These are phyloP conservation scores for Scatophagus argus DNA, from an alignment of 2,113 vertebrate genomes.

Conservation along the genomic window DNA sequence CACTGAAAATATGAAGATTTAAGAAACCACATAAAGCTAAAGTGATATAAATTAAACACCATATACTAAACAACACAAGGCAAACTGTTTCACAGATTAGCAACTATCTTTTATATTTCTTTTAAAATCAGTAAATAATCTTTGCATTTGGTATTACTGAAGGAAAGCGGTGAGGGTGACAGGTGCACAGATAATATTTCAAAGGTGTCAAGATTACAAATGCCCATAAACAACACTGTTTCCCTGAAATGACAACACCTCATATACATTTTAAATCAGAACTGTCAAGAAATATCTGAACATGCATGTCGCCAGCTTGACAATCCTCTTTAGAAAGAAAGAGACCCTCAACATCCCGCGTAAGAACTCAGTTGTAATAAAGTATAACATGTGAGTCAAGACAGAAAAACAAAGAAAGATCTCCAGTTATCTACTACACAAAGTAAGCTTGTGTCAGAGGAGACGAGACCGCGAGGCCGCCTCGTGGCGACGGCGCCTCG, in stretches of 20 bases:
- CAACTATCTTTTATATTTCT: slow-evolving; percentile 1
- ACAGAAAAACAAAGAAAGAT: background rate
- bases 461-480: background rate
- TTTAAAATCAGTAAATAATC: slow-evolving; percentile 31
- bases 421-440: slow-evolving; percentile 60
- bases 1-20: slow-evolving; percentile 23
- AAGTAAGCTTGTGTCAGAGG: slow-evolving; percentile 1
- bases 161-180: slow-evolving; percentile 10
- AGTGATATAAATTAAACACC: slow-evolving; percentile 46
- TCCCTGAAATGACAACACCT: slow-evolving; percentile 61
- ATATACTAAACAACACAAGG: slow-evolving; percentile 34
- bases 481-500: background rate
- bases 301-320: slow-evolving; percentile 32
- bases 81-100: slow-evolving; percentile 13
- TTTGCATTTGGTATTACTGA: slow-evolving; percentile 51
- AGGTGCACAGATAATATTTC: background rate
- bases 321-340: background rate
- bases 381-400: slow-evolving; percentile 2
- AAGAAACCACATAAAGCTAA: slow-evolving; percentile 28
- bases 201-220: slow-evolving; percentile 46
- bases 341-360: slow-evolving; percentile 12
- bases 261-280: slow-evolving; percentile 19
- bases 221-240: slow-evolving; percentile 41
- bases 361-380: slow-evolving; percentile 4
- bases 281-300: slow-evolving; percentile 18